Percentiles rank a stretch among this genome's conserved stretches.
phyloP scores from a whole-genome alignment of 2,888 invertebrate species.

The Erynnis tages region DNA sequence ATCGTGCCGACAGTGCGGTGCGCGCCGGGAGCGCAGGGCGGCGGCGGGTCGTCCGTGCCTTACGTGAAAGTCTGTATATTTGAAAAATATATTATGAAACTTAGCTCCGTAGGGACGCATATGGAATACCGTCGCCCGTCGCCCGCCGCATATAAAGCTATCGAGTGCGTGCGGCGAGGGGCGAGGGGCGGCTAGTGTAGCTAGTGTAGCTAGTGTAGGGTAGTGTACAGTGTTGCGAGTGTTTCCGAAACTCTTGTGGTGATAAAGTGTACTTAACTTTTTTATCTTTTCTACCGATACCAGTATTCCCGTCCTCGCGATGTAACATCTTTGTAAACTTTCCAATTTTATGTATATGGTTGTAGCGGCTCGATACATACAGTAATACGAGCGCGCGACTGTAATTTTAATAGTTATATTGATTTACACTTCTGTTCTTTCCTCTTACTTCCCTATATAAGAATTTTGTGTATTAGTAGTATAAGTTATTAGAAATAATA shows the following conservation, averaged over 20 bases:
- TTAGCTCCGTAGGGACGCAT: neutral
- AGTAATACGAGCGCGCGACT: no score
- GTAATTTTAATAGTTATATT: no score
- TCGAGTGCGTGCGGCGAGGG: neutral
- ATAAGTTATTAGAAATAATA: no score
- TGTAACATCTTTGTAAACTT: constrained; percentile 28
- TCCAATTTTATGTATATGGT: no score
- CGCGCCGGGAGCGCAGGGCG: constrained; percentile 33
- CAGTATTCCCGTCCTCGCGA: constrained; percentile 30
- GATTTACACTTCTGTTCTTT: no score
- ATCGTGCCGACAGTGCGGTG: neutral
- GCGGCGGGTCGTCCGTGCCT: constrained; percentile 63
- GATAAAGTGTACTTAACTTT: constrained; percentile 37
- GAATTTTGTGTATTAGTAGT: no score
- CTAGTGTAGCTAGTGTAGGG: neutral
- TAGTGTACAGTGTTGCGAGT: constrained; percentile 18
- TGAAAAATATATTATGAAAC: constrained; percentile 11
- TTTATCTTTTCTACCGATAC: constrained; percentile 30
- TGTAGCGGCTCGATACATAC: no score
- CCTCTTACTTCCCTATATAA: no score
- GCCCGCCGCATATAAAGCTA: neutral
- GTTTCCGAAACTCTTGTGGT: constrained; percentile 9
- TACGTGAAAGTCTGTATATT: constrained; percentile 59
- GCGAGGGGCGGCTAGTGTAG: neutral
- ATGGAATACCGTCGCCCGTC: neutral